Percentiles rank a stretch among this genome's conserved stretches.
phyloP scores from a whole-genome alignment of 2,888 invertebrate species.

The Agonopterix arenella region DNA sequence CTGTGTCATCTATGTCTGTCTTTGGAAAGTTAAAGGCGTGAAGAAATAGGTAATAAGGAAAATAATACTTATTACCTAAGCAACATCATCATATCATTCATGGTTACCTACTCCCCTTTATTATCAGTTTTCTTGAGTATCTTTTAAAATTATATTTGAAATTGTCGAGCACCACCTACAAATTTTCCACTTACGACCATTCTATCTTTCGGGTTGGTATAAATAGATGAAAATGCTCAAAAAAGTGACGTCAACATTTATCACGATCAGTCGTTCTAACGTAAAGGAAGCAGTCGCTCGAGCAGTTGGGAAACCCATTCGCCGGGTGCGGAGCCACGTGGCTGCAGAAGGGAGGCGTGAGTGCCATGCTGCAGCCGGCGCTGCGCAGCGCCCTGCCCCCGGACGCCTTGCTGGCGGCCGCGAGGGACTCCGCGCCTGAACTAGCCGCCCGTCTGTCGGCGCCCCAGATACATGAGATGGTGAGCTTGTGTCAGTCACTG shows the following conservation, averaged over 20 bases:
- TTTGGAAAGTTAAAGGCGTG: no score
- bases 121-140: no score
- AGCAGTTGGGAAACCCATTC: slow-evolving; percentile 77
- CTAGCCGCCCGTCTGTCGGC: slow-evolving; percentile 84
- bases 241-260: slow-evolving; percentile 12
- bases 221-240: not conserved
- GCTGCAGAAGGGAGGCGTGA: slow-evolving; percentile 59
- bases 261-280: slow-evolving; percentile 46
- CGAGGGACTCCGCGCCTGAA: slow-evolving; percentile 90
- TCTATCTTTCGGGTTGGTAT: no score
- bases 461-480: slow-evolving; percentile 90
- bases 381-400: slow-evolving; percentile 77
- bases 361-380: slow-evolving; percentile 72
- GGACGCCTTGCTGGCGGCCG: slow-evolving; percentile 91
- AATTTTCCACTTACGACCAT: no score
- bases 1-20: no score
- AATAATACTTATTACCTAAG: no score
- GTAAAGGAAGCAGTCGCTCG: slow-evolving; percentile 80
- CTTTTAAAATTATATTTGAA: no score
- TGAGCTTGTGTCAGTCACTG: slow-evolving; percentile 41
- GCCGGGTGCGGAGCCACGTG: slow-evolving; percentile 66
- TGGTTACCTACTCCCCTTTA: no score
- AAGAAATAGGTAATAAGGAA: no score
- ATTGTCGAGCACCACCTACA: no score
- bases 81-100: no score